Percentiles rank a stretch among this genome's conserved stretches.
Conservation (phyloP, 2,888 invertebrate species). For the Zelleria hepariella region DNA sequence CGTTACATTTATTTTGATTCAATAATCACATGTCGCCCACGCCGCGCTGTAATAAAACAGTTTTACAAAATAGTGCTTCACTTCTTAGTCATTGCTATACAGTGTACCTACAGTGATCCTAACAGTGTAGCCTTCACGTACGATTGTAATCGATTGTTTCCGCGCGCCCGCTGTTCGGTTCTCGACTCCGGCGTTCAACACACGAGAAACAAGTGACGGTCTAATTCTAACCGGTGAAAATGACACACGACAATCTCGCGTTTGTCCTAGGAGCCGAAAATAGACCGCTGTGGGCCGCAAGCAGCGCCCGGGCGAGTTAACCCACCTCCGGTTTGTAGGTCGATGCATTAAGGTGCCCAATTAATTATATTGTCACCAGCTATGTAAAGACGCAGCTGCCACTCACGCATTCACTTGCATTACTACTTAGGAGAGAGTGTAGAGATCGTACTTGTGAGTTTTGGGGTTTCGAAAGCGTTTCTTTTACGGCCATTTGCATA, state of each 20-base stretch:
- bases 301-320: constrained; percentile 19
- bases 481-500: too few species aligned
- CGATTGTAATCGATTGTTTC: not conserved
- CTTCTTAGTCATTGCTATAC: not conserved
- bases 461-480: too few species aligned
- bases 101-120: not conserved
- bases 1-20: not conserved
- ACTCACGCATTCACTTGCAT: too few species aligned
- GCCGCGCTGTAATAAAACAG: not conserved
- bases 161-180: not conserved
- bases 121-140: not conserved
- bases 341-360: constrained; percentile 27
- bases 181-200: not conserved
- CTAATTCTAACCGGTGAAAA: not conserved
- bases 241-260: not conserved
- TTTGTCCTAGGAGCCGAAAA: constrained; percentile 23
- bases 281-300: constrained; percentile 25
- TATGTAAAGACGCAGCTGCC: not conserved
- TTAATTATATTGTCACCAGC: constrained; percentile 18
- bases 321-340: constrained; percentile 28
- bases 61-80: not conserved
- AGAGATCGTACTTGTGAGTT: too few species aligned
- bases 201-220: not conserved
- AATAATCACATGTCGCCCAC: not conserved
- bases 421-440: too few species aligned